Evolutionary conservation across 2,888 invertebrate species (phyloP).

Genomic region (Leucophora obtusa): DNA sequence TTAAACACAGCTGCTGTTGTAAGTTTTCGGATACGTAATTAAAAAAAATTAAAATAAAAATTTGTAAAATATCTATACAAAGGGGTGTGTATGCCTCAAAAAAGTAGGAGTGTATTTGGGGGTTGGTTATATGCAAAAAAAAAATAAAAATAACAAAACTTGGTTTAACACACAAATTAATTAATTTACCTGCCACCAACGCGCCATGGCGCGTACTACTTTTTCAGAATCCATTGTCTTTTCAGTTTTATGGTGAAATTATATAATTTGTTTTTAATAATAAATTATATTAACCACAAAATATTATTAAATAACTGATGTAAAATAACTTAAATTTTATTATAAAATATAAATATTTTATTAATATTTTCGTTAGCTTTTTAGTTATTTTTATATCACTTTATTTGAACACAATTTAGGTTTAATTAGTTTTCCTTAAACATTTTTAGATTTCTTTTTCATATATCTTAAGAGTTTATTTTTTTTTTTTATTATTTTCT

Average conservation of each 20-base stretch:
- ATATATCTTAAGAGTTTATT: conserved; percentile 3
- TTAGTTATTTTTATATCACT: background rate
- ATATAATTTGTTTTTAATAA: conserved; percentile 36
- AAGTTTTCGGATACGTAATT: conserved; percentile 13
- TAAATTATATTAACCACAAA: conserved; percentile 7
- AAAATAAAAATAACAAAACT: too few relatives aligned
- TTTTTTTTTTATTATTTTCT: background rate
- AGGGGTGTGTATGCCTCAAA: conserved; percentile 49
- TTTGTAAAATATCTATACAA: conserved; percentile 20
- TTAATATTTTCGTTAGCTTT: conserved; percentile 13
- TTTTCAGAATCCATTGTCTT: conserved; percentile 77
- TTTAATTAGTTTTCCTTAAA: background rate
- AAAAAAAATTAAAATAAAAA: conserved; percentile 13
- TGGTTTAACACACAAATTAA: conserved; percentile 13
- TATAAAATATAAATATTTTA: background rate
- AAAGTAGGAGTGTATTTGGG: conserved; percentile 34
- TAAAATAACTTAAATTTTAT: conserved; percentile 9
- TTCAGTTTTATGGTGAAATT: conserved; percentile 6
- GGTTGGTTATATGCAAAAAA: conserved; percentile 26
- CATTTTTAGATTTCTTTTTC: background rate
- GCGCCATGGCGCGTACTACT: conserved; percentile 78
- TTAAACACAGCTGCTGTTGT: conserved; percentile 39
- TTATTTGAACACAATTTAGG: background rate
- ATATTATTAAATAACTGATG: conserved; percentile 10
- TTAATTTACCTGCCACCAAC: conserved; percentile 79